phyloP scores from a whole-genome alignment of 2,113 vertebrate genomes.

The chimpanzee (Pan troglodytes) region DNA sequence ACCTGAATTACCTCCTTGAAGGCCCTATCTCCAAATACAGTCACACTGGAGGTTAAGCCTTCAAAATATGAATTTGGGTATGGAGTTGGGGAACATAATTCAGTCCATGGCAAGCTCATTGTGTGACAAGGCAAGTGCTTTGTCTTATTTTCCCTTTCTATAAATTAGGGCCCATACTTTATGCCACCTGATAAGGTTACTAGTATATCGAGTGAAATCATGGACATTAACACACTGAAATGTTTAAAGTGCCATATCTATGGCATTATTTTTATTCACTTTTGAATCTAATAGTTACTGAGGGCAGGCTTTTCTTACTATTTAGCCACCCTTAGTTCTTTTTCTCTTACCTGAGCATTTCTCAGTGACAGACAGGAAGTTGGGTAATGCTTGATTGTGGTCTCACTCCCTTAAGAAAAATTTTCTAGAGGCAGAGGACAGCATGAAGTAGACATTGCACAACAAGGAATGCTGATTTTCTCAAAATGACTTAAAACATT shows the following conservation, averaged over 20 bases:
- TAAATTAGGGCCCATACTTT: not conserved
- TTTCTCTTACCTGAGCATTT: not conserved
- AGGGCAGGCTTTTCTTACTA: not conserved
- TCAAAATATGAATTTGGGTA: not conserved
- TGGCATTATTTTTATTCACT: not conserved
- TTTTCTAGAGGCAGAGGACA: not conserved
- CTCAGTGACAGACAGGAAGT: not conserved
- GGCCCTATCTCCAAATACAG: not conserved
- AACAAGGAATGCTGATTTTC: conserved; percentile 15
- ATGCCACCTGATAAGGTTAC: not conserved
- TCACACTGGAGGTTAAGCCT: not conserved
- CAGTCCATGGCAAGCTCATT: not conserved
- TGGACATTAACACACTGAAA: not conserved
- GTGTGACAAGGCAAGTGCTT: not conserved
- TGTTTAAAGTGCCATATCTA: not conserved
- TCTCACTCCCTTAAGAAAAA: not conserved
- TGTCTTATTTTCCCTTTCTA: not conserved
- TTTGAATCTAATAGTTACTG: not conserved
- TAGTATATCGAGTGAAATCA: not conserved
- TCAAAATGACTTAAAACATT: conserved; percentile 5
- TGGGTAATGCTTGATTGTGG: not conserved
- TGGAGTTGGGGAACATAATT: not conserved
- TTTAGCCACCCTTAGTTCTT: not conserved
- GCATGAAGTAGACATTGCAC: not conserved
- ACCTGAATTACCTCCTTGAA: not conserved